These are phyloP conservation scores for Pararge aegeria DNA, from an alignment of 1,140 invertebrate species.

Conservation along the genomic window DNA sequence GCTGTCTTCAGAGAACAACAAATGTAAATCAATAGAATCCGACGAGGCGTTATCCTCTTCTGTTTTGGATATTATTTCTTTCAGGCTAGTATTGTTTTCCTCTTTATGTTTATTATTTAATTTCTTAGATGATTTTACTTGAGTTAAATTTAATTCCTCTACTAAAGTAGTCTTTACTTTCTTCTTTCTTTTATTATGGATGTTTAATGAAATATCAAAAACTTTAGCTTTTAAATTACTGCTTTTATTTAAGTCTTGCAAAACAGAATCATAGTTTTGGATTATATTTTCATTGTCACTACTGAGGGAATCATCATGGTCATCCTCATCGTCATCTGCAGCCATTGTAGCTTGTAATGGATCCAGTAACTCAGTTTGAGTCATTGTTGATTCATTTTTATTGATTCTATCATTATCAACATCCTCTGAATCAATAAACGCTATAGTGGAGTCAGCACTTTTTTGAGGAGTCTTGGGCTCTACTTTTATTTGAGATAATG, in stretches of 20 bases:
- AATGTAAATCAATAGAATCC: slow-evolving; percentile 55
- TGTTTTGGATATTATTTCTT: slow-evolving; percentile 14
- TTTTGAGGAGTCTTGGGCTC: slow-evolving; percentile 55
- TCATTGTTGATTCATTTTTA: slow-evolving; percentile 26
- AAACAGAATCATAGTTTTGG: slow-evolving; percentile 59
- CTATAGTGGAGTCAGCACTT: slow-evolving; percentile 35
- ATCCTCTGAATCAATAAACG: slow-evolving; percentile 36
- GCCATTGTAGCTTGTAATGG: slow-evolving; percentile 43
- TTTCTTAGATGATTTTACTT: slow-evolving; percentile 31
- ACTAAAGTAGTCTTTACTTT: slow-evolving; percentile 43
- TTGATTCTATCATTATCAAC: slow-evolving; percentile 16
- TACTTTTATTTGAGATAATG: slow-evolving; percentile 47
- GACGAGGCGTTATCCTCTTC: slow-evolving; percentile 42
- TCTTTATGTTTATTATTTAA: slow-evolving; percentile 12
- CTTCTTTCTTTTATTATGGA: slow-evolving; percentile 45
- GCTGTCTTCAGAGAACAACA: slow-evolving; percentile 64
- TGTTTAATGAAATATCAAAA: slow-evolving; percentile 48
- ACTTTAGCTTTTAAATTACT: slow-evolving; percentile 42
- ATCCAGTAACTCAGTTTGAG: slow-evolving; percentile 31
- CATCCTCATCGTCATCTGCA: slow-evolving; percentile 32
- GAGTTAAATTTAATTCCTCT: slow-evolving; percentile 68
- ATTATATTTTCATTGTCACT: slow-evolving; percentile 57
- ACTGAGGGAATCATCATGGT: slow-evolving; percentile 38
- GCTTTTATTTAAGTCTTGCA: slow-evolving; percentile 45
- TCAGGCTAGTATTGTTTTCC: not conserved